Evolutionary conservation across 1,140 invertebrate species (phyloP), one percentile per base, ranked within the genome.

Genomic region (Eueides isabella): DNA sequence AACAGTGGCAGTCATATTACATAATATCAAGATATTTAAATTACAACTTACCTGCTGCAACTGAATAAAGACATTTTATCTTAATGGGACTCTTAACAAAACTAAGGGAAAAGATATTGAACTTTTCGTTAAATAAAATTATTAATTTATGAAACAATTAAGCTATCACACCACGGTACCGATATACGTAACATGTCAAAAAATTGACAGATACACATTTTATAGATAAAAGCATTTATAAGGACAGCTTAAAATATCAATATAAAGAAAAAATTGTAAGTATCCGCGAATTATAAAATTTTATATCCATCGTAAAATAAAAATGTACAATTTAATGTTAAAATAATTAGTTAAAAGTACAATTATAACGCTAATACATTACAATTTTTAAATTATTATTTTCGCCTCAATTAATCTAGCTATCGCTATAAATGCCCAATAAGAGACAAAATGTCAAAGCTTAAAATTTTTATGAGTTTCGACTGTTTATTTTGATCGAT

Each of bases 1-100:
- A 48, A 9, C 26, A 35, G 19, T 35, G 76, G 75, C 76, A 80
- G 72, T 71, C 61, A 81, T 71, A 78, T 91, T 92, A 92, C 87
- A 91, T 91, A 92, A 91, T 89, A 83, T 80, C 84, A 80, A 83
- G 82, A 79, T 80, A 73, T 62, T 81, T 65, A 79, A 88, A 82
- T 79, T 64, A 80, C 65, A 79, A 86, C 81, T 80, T 85, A 92
- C 90, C 89, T 92, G 74, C 83, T 78, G 73, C 89, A 89, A 63
- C 81, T 81, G 63, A 84, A 85, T 70, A 91, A 85, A 66, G 89
- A 87, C 90, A 92, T 85, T 74, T 29, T 71, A 28, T 38, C 35
- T 41, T 35, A 55, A 66, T 35, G 26, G 5, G 16, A 44, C n/a
- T 33, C 2, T 73, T 38, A 19, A 67, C 28, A 3, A 63, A 44